These are phyloP conservation scores for Synanceia verrucosa DNA, from an alignment of 2,797 vertebrate genomes.

Conservation along the genomic window DNA sequence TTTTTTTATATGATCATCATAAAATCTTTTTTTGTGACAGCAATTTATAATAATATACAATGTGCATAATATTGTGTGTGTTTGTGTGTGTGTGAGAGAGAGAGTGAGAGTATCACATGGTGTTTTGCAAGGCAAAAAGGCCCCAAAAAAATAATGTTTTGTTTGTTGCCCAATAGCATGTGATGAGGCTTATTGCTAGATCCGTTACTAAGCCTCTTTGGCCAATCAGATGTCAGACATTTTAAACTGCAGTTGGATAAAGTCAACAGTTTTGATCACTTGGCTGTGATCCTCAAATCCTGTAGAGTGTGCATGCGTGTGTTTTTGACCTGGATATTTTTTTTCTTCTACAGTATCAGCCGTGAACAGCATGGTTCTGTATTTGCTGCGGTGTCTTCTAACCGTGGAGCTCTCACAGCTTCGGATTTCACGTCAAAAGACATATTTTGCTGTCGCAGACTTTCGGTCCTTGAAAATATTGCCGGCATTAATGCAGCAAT, in stretches of 20 bases:
- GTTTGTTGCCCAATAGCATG: slow-evolving; percentile 72
- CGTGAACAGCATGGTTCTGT: neutral
- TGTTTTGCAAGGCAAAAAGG: slow-evolving; percentile 9
- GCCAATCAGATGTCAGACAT: slow-evolving; percentile 75
- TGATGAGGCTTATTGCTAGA: slow-evolving; percentile 75
- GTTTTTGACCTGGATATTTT: slow-evolving; percentile 58
- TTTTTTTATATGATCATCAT: too few species aligned
- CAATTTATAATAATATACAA: neutral
- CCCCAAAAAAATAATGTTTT: slow-evolving; percentile 41
- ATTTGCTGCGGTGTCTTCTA: neutral
- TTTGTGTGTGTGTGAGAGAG: neutral
- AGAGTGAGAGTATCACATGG: neutral
- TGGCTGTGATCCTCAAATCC: slow-evolving; percentile 38
- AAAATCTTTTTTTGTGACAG: neutral
- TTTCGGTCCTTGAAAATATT: slow-evolving; percentile 11
- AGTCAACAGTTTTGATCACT: slow-evolving; percentile 66
- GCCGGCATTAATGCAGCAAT: slow-evolving; percentile 25
- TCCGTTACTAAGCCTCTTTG: slow-evolving; percentile 79
- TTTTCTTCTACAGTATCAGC: slow-evolving; percentile 21
- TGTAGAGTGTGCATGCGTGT: slow-evolving; percentile 22
- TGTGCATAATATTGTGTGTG: neutral
- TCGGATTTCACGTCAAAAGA: neutral
- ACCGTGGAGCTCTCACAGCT: neutral
- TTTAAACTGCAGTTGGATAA: slow-evolving; percentile 63
- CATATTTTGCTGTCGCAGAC: slow-evolving; percentile 10